Evolutionary conservation across 2,113 vertebrate species (phyloP).

Genomic region (Narcine bancroftii): DNA sequence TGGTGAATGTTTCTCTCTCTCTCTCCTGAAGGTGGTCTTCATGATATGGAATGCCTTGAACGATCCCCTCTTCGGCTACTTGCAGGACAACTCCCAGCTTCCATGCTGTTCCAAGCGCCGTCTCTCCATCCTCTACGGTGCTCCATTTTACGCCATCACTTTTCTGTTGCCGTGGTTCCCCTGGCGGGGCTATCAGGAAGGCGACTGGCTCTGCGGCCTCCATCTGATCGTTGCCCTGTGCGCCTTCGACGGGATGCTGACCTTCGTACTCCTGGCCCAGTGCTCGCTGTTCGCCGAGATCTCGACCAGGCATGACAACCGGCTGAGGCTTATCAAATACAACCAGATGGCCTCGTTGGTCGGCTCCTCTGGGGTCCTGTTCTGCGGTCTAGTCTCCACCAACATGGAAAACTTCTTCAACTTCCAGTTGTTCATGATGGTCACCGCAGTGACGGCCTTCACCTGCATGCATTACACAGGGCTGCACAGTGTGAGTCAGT

Average conservation of each 20-base stretch:
- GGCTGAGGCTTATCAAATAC: constrained; percentile 68
- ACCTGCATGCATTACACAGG: constrained; percentile 72
- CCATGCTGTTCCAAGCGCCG: constrained; percentile 57
- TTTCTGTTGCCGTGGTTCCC: constrained; percentile 90
- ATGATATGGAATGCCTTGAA: constrained; percentile 85
- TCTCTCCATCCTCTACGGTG: constrained; percentile 66
- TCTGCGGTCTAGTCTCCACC: constrained; percentile 67
- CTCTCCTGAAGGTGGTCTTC: constrained; percentile 63
- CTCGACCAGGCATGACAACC: constrained; percentile 56
- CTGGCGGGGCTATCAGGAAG: constrained; percentile 64
- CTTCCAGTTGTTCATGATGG: constrained; percentile 62
- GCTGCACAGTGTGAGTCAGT: constrained; percentile 56
- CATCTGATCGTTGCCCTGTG: constrained; percentile 69
- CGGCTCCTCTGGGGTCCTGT: constrained; percentile 69
- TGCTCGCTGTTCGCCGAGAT: constrained; percentile 73
- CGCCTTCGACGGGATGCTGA: constrained; percentile 68
- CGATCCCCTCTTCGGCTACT: constrained; percentile 74
- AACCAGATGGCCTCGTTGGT: constrained; percentile 69
- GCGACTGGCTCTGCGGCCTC: constrained; percentile 72
- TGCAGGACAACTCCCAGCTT: constrained; percentile 65
- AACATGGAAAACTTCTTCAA: constrained; percentile 70
- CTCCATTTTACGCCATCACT: constrained; percentile 63
- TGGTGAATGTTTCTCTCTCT: too few relatives aligned
- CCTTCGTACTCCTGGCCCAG: constrained; percentile 75
- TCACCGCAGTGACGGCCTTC: constrained; percentile 57